Conservation (phyloP, 2,797 vertebrate genomes). For the Epinephelus awoara region DNA sequence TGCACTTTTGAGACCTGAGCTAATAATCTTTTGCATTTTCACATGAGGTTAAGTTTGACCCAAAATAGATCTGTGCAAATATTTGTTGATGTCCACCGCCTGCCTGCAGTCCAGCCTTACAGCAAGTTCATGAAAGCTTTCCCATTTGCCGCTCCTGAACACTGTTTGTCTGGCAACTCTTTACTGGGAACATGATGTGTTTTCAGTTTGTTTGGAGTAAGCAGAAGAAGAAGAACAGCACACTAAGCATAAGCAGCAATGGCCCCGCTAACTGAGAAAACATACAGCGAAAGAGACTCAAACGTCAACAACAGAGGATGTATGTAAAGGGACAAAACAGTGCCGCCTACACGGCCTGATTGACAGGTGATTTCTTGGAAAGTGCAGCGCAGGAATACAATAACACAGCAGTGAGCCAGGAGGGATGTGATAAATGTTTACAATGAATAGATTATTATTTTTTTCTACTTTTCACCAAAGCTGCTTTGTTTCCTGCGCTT, state of each 20-base stretch:
- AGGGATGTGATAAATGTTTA: conserved; percentile 17
- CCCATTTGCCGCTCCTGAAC: conserved; percentile 12
- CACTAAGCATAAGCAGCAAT: conserved; percentile 20
- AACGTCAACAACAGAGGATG: conserved; percentile 39
- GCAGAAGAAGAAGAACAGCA: conserved; percentile 27
- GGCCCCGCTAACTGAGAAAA: conserved; percentile 18
- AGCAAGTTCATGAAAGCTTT: conserved; percentile 23
- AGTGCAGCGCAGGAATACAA: conserved; percentile 32
- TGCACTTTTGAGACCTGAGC: neutral
- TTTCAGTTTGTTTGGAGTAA: conserved; percentile 50
- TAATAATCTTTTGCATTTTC: conserved; percentile 1
- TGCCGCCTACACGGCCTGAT: conserved; percentile 56
- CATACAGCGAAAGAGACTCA: conserved; percentile 25
- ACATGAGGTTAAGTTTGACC: neutral
- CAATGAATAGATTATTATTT: conserved; percentile 25
- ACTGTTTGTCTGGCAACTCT: conserved; percentile 20
- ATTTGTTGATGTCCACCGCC: conserved; percentile 22
- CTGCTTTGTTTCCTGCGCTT: conserved; percentile 8
- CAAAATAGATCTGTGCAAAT: conserved; percentile 15
- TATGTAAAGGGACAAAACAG: conserved; percentile 42
- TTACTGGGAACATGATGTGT: conserved; percentile 37
- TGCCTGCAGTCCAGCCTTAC: conserved; percentile 12
- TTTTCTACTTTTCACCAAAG: neutral
- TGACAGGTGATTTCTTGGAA: conserved; percentile 54
- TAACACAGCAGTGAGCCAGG: conserved; percentile 3